Evolutionary conservation across 1,140 invertebrate genomes (phyloP), one percentile per base, ranked within the genome.

Genomic region (Argopecten irradians): DNA sequence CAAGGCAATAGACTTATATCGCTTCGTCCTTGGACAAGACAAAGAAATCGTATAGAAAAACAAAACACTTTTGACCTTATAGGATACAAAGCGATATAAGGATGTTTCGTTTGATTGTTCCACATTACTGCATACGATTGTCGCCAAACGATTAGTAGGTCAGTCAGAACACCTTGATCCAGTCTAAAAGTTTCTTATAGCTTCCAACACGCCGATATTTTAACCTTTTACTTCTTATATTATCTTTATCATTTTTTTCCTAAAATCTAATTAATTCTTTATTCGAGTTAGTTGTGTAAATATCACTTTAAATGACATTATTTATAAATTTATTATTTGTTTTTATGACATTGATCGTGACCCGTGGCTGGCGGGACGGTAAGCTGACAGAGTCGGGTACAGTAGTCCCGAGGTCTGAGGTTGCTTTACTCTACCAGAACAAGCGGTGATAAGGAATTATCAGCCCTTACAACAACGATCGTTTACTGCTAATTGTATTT

Each of bases 401-500:
- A 28, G n/a, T 28, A n/a, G 16, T 16, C 55, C 28, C 55, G 22
- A 3, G 55, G 55, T 71, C 55, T 71, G 22, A 71, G 14, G 55
- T 28, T n/a, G 22, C 22, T 11, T 28, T 71, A 71, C 55, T 71
- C 55, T 71, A 71, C 55, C 55, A 28, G 55, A 71, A 71, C 55
- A 22, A 28, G 28, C n/a, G 22, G 1, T 16, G 55, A 71, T 71
- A 71, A 71, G 5, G 55, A 28, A 71, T 71, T 71, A 71, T 71
- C 55, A 3, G 28, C 16, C 14, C 55, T 71, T n/a, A 71, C n/a
- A 28, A 71, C 55, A 71, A 71, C 55, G 28, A 71, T 71, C 55
- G 55, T 71, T 71, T 71, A 71, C 55, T 71, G 55, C 55, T 71
- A 71, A 71, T 71, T 71, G 55, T 71, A 71, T 71, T 71, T 71